A percentile compares a stretch with the other conserved stretches of the same genome.
These are phyloP conservation scores for Cherax destructor DNA, from an alignment of 1,140 invertebrate species.

Conservation along the genomic window DNA sequence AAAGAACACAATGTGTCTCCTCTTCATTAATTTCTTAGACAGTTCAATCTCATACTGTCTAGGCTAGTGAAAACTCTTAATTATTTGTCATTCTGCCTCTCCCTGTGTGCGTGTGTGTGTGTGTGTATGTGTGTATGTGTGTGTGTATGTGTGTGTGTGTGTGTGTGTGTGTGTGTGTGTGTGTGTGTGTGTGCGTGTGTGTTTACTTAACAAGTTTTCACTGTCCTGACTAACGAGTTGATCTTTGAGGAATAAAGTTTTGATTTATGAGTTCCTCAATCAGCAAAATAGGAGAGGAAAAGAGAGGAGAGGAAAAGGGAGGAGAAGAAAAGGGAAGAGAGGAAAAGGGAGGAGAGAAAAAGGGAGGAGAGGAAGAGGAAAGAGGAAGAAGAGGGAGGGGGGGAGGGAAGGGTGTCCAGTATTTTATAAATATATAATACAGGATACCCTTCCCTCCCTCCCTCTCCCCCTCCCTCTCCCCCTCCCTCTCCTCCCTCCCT, in stretches of 20 bases:
- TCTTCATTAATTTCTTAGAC: no score
- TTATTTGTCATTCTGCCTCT: background rate
- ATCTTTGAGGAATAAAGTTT: no score
- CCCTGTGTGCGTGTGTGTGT: constrained; percentile 22
- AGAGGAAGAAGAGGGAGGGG: background rate
- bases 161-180: constrained; percentile 19
- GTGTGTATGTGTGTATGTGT: background rate
- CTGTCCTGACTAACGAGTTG: no score
- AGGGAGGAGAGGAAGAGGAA: background rate
- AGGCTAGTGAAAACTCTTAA: no score
- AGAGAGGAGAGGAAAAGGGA: background rate
- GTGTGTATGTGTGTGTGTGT: constrained; percentile 21
- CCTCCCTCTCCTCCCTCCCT: background rate
- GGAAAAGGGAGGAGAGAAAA: background rate
- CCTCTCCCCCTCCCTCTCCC: background rate
- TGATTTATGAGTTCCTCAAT: no score
- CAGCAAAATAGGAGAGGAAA: no score
- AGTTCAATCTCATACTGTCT: no score
- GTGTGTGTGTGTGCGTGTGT: background rate
- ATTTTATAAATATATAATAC: background rate
- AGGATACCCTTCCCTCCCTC: background rate
- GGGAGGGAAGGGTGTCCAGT: background rate
- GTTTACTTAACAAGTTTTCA: no score
- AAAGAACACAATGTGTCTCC: no score
- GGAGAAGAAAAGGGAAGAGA: background rate